Conservation (phyloP, 2,113 vertebrate species). For the Eptesicus fuscus region DNA sequence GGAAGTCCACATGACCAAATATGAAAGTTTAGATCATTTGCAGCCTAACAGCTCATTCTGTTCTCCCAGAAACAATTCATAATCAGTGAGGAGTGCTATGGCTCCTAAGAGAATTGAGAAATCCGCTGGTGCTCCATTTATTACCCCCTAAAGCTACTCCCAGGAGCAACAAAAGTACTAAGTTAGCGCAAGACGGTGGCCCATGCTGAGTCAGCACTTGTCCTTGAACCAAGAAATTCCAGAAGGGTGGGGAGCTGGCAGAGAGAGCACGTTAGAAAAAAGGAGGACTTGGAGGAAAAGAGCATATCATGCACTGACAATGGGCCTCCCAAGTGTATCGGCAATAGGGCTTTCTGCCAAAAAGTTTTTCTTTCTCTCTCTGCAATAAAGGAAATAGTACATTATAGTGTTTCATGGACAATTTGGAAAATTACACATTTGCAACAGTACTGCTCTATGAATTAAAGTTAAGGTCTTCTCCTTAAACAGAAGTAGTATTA, state of each 20-base stretch:
- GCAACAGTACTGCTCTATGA: slow-evolving; percentile 20
- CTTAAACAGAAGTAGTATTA: slow-evolving; percentile 61
- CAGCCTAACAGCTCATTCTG: slow-evolving; percentile 71
- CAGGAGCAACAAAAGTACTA: slow-evolving; percentile 61
- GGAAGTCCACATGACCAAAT: slow-evolving; percentile 24
- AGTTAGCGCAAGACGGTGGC: slow-evolving; percentile 8
- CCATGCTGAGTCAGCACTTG: slow-evolving; percentile 73
- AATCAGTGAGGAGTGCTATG: slow-evolving; percentile 73
- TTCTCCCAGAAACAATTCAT: slow-evolving; percentile 76
- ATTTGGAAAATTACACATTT: slow-evolving; percentile 65
- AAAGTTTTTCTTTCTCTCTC: not conserved
- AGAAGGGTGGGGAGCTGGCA: slow-evolving; percentile 36
- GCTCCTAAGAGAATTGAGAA: slow-evolving; percentile 71
- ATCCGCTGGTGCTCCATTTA: slow-evolving; percentile 28
- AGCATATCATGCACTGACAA: slow-evolving; percentile 47
- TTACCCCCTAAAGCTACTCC: slow-evolving; percentile 53
- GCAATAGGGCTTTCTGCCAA: slow-evolving; percentile 59
- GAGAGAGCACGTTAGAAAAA: not conserved
- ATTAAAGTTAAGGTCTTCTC: slow-evolving; percentile 51
- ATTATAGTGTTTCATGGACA: slow-evolving; percentile 51
- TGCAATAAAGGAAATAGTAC: slow-evolving; percentile 60
- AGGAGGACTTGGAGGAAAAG: slow-evolving; percentile 43
- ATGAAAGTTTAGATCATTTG: slow-evolving; percentile 62
- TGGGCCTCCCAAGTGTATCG: slow-evolving; percentile 33
- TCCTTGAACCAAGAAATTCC: slow-evolving; percentile 65